Base-by-base conservation (phyloP, 1,140 invertebrate species). In the Caenorhabditis brenneri region DNA sequence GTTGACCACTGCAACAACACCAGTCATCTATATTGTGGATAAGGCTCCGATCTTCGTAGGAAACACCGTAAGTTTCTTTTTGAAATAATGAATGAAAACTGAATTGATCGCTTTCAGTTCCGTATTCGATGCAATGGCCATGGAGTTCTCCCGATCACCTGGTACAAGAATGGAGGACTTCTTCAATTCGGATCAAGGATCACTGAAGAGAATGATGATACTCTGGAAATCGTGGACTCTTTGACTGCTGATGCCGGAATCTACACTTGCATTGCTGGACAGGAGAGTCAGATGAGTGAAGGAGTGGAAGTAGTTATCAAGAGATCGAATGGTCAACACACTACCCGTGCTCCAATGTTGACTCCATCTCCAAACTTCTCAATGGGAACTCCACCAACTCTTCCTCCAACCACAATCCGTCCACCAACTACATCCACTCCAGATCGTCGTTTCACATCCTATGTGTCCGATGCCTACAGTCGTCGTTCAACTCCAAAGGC, bases 131-230 rank as follows among this genome's bases (percentile, higher is more conserved):
- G 84, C 46, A 69, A 85, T 15, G 39, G 53, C 36, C 19, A 81
- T 10, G 84, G 65, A 36, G 46, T 39, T 0, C 16, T 31, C 16
- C 84, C 84, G 6, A 78, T 85, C 27, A 51, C 82, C 19, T 85
- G 84, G 84, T 85, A 85, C 84, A 85, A 85, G 80, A 69, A 85
- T 33, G 80, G 80, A 33, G 31, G 39, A 3, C 33, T 85, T n/a
- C 65, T 85, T 9, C 29, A 58, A 27, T 85, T 85, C 60, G 60
- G 58, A 19, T 19, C 55, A 0, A 29, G 84, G 42, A 78, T 85
- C 80, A 58, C 51, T 36, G 80, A 55, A 81, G 80, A 58, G 51
- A 81, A 55, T 15, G 36, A 58, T 60, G 36, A 58, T 6, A 81
- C 80, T 19, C n/a, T 81, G 36, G 53, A 55, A 22, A 81, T 81